A percentile compares a stretch with the other conserved stretches of the same genome.
phyloP scores from a whole-genome alignment of 2,797 vertebrate species.

The Champsocephalus esox region DNA sequence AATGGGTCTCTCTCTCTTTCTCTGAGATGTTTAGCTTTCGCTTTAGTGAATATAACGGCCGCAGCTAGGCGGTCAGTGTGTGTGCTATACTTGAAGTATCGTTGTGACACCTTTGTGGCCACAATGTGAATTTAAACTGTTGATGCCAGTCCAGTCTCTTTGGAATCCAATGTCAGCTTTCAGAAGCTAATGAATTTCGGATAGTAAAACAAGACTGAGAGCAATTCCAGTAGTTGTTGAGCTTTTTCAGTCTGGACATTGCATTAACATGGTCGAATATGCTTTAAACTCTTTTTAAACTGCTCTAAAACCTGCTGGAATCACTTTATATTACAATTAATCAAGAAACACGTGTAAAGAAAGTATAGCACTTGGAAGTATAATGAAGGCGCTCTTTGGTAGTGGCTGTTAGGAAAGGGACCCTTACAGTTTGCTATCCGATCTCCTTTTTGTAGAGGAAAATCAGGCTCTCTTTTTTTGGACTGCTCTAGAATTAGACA shows the following conservation, averaged over 20 bases:
- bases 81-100: slow-evolving; percentile 9
- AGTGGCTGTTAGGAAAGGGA: too few species aligned
- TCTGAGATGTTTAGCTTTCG: slow-evolving; percentile 31
- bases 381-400: too few species aligned
- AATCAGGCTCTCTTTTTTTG: too few species aligned
- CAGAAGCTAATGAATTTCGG: not conserved
- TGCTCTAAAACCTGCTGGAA: too few species aligned
- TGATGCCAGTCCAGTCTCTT: not conserved
- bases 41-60: slow-evolving; percentile 36
- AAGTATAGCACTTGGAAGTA: too few species aligned
- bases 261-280: too few species aligned
- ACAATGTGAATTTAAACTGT: slow-evolving; percentile 28
- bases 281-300: too few species aligned
- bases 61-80: not conserved
- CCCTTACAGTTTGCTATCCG: too few species aligned
- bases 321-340: too few species aligned
- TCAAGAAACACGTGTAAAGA: too few species aligned
- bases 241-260: slow-evolving; percentile 3
- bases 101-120: slow-evolving; percentile 18
- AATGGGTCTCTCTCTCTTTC: slow-evolving; percentile 44
- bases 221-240: not conserved
- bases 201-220: not conserved
- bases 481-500: too few species aligned
- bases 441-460: too few species aligned
- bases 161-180: not conserved